Evolutionary conservation across 2,113 vertebrate species (phyloP).

Genomic region (Ellobius talpinus): DNA sequence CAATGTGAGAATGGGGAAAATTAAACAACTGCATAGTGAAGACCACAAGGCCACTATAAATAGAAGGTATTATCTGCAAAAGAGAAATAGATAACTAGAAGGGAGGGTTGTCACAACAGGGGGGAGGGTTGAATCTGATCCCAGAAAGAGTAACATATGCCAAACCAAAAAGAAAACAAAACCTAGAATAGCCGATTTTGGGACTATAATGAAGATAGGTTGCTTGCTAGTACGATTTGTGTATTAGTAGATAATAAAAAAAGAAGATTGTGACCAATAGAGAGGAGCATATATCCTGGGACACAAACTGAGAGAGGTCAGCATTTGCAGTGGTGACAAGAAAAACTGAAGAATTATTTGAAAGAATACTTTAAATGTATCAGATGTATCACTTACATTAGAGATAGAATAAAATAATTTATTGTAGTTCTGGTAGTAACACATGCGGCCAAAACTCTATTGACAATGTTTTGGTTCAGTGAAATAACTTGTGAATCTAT

Average conservation of each 20-base stretch:
- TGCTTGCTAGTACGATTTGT: not conserved
- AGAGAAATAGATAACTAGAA: not conserved
- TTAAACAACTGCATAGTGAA: not conserved
- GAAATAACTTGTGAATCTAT: conserved; percentile 77
- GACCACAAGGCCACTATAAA: not conserved
- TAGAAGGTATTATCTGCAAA: not conserved
- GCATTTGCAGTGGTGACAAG: conserved; percentile 39
- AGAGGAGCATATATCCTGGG: not conserved
- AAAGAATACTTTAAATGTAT: conserved; percentile 65
- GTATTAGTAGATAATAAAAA: not conserved
- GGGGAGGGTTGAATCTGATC: not conserved
- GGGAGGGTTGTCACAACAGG: not conserved
- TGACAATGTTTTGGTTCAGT: conserved; percentile 72
- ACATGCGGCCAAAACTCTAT: conserved; percentile 48
- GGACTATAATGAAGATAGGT: not conserved
- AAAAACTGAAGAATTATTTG: conserved; percentile 69
- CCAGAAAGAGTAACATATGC: not conserved
- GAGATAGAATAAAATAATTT: conserved; percentile 70
- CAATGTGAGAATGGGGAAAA: not conserved
- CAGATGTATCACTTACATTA: conserved; percentile 62
- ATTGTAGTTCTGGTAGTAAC: conserved; percentile 61
- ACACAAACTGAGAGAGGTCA: conserved; percentile 47
- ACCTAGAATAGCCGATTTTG: not conserved
- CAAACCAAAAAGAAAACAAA: not conserved
- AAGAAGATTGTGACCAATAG: not conserved